Evolutionary conservation across 2,113 vertebrate genomes (phyloP).

Genomic region (Microtus oregoni): DNA sequence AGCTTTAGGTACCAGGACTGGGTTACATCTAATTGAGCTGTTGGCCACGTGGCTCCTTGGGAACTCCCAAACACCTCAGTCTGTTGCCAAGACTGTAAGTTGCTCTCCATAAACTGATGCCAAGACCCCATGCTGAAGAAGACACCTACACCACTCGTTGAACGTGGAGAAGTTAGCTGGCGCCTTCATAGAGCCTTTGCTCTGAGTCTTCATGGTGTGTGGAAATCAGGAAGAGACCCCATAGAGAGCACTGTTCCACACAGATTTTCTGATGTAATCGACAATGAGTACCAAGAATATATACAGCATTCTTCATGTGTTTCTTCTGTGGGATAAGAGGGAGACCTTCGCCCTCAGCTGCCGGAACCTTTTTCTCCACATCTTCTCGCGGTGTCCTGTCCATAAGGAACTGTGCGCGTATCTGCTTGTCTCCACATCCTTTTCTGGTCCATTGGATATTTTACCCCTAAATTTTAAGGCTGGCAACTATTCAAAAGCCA

Average conservation of each 20-base stretch:
- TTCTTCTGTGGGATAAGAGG: background rate
- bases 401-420: background rate
- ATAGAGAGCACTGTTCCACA: background rate
- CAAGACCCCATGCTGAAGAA: background rate
- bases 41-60: no score
- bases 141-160: background rate
- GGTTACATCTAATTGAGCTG: background rate
- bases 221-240: background rate
- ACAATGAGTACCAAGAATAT: no score
- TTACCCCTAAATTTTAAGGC: background rate
- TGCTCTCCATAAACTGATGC: background rate
- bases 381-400: no score
- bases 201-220: background rate
- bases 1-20: background rate
- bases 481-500: slow-evolving; percentile 31
- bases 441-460: background rate
- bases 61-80: background rate
- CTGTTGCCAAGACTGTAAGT: background rate
- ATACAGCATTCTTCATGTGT: background rate
- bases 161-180: background rate
- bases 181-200: background rate
- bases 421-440: background rate
- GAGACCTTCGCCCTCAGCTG: background rate
- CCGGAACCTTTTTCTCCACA: no score
- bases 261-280: background rate